These are phyloP conservation scores for Coilia nasus DNA, from an alignment of 2,797 vertebrate genomes.

Conservation along the genomic window DNA sequence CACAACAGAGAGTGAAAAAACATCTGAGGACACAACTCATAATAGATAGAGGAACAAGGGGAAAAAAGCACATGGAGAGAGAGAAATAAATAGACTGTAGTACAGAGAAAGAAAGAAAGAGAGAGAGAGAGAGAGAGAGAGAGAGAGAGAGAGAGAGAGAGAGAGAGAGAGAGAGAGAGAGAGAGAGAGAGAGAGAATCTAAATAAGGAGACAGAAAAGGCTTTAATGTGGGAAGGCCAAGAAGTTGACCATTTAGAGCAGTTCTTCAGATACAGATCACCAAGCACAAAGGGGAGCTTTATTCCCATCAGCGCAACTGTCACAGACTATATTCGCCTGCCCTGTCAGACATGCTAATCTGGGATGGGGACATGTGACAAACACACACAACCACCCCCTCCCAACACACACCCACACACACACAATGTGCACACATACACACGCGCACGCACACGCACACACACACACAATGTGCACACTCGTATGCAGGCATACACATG, in stretches of 20 bases:
- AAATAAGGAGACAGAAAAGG: background rate
- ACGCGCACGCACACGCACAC: background rate
- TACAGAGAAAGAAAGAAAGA: background rate
- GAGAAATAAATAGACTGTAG: background rate
- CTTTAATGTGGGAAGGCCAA: constrained; percentile 24
- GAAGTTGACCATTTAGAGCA: background rate
- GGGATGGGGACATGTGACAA: constrained; percentile 5
- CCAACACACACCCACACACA: too few species aligned
- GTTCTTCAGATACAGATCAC: background rate
- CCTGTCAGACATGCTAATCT: background rate
- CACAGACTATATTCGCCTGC: background rate
- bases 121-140: too few species aligned
- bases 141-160: too few species aligned
- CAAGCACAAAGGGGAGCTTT: background rate
- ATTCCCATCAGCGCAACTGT: constrained; percentile 2
- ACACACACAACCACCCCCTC: background rate
- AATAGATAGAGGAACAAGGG: background rate
- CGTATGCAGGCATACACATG: background rate
- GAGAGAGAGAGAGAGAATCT: too few species aligned
- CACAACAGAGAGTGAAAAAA: background rate
- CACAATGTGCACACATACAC: background rate
- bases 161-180: too few species aligned
- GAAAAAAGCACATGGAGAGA: background rate
- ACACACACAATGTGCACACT: background rate
- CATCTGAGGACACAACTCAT: background rate